These are phyloP conservation scores for Rattus rattus DNA, from an alignment of 2,113 vertebrate genomes.

Conservation along the genomic window DNA sequence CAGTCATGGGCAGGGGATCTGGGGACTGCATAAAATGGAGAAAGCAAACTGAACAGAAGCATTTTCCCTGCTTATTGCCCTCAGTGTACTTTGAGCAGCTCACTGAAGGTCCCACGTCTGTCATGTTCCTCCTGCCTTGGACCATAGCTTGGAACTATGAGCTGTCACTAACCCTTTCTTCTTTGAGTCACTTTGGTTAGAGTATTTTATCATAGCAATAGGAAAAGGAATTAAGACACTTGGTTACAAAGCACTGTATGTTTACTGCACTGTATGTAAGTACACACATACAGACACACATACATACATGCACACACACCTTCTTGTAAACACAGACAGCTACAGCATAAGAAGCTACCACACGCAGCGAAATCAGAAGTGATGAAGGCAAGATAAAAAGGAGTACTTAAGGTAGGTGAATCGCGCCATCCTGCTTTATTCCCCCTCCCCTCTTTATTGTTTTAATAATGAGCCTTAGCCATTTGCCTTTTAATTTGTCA, in stretches of 20 bases:
- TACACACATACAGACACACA: background rate
- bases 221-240: background rate
- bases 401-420: background rate
- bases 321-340: background rate
- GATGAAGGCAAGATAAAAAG: background rate
- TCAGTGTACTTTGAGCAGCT: too few relatives aligned
- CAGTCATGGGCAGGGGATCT: background rate
- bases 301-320: background rate
- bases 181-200: background rate
- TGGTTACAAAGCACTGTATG: background rate
- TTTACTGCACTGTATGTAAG: background rate
- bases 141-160: too few relatives aligned
- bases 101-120: background rate
- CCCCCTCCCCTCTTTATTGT: background rate
- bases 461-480: conserved; percentile 24
- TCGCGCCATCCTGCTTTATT: background rate
- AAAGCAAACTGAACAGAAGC: background rate
- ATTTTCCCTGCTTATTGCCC: background rate
- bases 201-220: background rate
- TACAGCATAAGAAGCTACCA: background rate
- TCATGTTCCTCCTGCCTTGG: background rate
- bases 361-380: background rate
- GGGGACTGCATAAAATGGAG: background rate
- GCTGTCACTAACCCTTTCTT: background rate
- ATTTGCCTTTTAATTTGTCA: conserved; percentile 55